Evolutionary conservation across 2,113 vertebrate species (phyloP), one percentile per base, ranked within the genome.

Genomic region (Hepsetus odoe): DNA sequence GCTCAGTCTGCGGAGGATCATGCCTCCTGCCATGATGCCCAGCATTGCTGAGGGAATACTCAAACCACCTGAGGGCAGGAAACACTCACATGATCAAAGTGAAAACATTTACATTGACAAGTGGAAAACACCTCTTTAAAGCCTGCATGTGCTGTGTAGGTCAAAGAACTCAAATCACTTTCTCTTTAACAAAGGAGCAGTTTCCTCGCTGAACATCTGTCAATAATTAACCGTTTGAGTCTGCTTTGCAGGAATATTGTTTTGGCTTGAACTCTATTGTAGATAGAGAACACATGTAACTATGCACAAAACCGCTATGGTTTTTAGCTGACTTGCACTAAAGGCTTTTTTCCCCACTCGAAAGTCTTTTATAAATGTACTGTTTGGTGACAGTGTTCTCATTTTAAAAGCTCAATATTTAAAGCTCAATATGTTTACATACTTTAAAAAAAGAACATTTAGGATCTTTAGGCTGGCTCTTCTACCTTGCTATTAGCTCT

Each of bases 21-120:
- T 77, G 0, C 97, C 95, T 0, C 97, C 97, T 1, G 93, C 69
- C 51, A 98, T 83, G 0, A 95, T 95, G 0, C 97, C 97, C 0
- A 96, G 7, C 74, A 96, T 95, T 0, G 92, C 94, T 30, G 88
- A 83, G 0, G 97, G 97, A 79, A 97, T 93, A 46, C 89, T 90
- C 11, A 97, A 62, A 0, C 90, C 86, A 4, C 97, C 96, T 96
- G 84, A 14, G 35, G 64, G 33, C 9, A 76, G 4, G n/a, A 67
- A 8, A 78, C 1, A 22, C 38, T 22, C 24, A 80, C 26, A 42
- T 10, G 14, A n/a, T n/a, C n/a, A n/a, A n/a, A n/a, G n/a, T n/a
- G n/a, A n/a, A n/a, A n/a, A n/a, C n/a, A n/a, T n/a, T n/a, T n/a
- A n/a, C n/a, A n/a, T n/a, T n/a, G n/a, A n/a, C n/a, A n/a, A n/a